Base-by-base conservation (phyloP, 2,797 vertebrate species). In the Tiaroga cobitis region DNA sequence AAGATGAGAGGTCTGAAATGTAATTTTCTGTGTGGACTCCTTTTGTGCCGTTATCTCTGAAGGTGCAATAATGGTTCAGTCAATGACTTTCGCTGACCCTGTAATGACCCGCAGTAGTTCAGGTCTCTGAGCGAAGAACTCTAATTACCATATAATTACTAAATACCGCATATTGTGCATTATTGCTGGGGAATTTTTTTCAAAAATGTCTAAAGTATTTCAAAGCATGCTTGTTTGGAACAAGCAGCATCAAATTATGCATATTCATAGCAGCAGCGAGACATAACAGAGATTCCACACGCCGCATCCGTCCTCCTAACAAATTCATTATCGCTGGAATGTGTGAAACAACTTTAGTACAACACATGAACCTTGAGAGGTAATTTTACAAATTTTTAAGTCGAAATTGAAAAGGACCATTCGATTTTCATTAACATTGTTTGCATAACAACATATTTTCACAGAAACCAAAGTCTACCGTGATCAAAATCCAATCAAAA, bases 1-100 rank as follows among this genome's bases (percentile, higher is more conserved):
- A 94, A 94, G 94, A 95, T 93, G 93, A 95, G 92, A 94, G 93
- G 93, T 93, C 93, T 94, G 92, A 95, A 95, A 95, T 95, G 95
- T 94, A 95, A 96, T 96, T 96, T 96, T 95, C 94, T 90, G 93
- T 92, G 94, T 92, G 92, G 93, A 94, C 93, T 95, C 94, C 94
- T 95, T 95, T 95, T 94, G 94, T 95, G 93, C 92, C 70, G 93
- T 95, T 95, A 95, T 95, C 94, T 95, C 92, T 91, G 91, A 94
- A 93, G 94, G 94, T 92, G 93, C 94, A 92, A 93, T 95, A 96
- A 96, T 95, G 94, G 94, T 94, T 94, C 92, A 89, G 91, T 94
- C 94, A 96, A 95, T 93, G 92, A 94, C 94, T 95, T 95, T 94
- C 93, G 91, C 93, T 93, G 93, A 94, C 92, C 92, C 92, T 88